These are phyloP conservation scores for Drosophila trapezifrons DNA, from an alignment of 1,140 invertebrate genomes.

Conservation along the genomic window DNA sequence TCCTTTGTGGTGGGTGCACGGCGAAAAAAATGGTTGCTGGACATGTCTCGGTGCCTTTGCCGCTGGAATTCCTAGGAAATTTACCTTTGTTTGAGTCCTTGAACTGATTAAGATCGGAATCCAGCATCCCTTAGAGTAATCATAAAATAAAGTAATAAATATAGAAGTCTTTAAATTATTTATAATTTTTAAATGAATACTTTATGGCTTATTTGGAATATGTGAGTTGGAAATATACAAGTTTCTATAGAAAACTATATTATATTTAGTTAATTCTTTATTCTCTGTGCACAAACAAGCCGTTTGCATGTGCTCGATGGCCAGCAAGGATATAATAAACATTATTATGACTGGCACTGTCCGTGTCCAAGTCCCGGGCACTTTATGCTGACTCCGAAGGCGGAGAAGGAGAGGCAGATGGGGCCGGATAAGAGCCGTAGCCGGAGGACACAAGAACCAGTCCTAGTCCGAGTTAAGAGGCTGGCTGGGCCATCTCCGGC, in stretches of 20 bases:
- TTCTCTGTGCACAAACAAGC: conserved; percentile 24
- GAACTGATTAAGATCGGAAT: not conserved
- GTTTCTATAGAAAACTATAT: too few relatives aligned
- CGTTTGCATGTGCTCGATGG: conserved; percentile 59
- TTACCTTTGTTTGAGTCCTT: not conserved
- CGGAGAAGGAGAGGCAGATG: conserved; percentile 11
- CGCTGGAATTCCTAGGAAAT: not conserved
- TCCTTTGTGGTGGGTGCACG: conserved; percentile 31
- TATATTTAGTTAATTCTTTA: conserved; percentile 2
- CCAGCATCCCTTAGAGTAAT: too few relatives aligned
- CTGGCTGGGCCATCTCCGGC: conserved; percentile 55
- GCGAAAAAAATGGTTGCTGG: conserved; percentile 6
- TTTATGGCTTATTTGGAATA: not conserved
- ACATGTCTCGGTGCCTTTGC: not conserved
- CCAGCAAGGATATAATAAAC: conserved; percentile 72
- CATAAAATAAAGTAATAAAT: too few relatives aligned
- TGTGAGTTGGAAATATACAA: not conserved
- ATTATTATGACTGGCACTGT: conserved; percentile 71
- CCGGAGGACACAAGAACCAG: conserved; percentile 23
- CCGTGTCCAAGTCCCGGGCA: conserved; percentile 43
- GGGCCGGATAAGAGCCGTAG: conserved; percentile 10
- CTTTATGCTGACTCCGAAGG: conserved; percentile 60
- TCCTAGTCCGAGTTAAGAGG: conserved; percentile 36
- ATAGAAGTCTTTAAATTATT: too few relatives aligned
- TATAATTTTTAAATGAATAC: not conserved